Base-by-base conservation (phyloP, 2,113 vertebrate species). In the Odontophorus gujanensis region DNA sequence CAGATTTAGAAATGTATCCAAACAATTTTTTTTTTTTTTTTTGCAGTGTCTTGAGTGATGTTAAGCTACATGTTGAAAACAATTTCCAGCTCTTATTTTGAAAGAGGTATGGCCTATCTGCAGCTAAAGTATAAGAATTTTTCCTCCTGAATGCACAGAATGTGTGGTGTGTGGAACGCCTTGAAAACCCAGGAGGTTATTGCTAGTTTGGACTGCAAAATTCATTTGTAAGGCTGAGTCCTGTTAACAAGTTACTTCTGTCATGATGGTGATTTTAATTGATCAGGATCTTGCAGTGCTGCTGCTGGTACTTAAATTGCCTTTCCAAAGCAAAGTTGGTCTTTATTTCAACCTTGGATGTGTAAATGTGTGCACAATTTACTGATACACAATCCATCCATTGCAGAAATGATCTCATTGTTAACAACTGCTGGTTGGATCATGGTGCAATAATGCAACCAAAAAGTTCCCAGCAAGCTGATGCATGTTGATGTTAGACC, bases 21-120 rank as follows among this genome's bases (percentile, higher is more conserved):
- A 43, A 68, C 2, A 6, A 5, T 42, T 53, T 89, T 91, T 89
- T 91, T 40, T 59, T 42, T 53, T 89, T 92, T 89, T 89, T 40
- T 51, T 67, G 5, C 38, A 55, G 6, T 81, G 28, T 17, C 22
- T 72, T 57, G 38, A 55, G 16, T 19, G 24, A 62, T 57, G 38
- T 7, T 38, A 38, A 38, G 38, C 38, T 9, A 38, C 38, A 38
- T 38, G 38, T 9, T 38, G 38, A 38, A 38, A 38, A 38, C 38
- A 38, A 58, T 47, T 61, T 91, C 26, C 53, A 63, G 51, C 9
- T 11, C 5, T 11, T 20, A 34, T 71, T 83, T 42, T 30, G 71
- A 76, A 69, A 75, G 42, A 47, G 72, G 11, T 25, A 76, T 79
- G 34, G 12, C 34, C 17, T 51, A 47, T 82, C 88, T 85, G 16